A percentile compares a stretch with the other conserved stretches of the same genome.
phyloP scores from a whole-genome alignment of 2,113 vertebrate genomes.

The Tautogolabrus adspersus region DNA sequence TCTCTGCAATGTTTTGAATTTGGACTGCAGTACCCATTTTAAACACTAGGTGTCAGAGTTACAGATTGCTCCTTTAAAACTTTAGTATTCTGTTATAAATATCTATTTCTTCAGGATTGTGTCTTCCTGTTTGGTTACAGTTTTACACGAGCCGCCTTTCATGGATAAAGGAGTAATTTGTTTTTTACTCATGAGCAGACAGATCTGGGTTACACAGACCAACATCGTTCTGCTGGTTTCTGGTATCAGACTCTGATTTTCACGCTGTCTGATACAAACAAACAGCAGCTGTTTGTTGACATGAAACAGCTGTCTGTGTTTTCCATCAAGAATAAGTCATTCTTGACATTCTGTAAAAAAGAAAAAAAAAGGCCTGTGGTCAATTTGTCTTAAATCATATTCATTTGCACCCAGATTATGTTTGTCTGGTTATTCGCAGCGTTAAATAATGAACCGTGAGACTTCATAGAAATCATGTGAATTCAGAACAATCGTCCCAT shows the following conservation, averaged over 20 bases:
- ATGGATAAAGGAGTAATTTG: no score
- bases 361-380: not conserved
- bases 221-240: not conserved
- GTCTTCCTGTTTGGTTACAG: no score
- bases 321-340: not conserved
- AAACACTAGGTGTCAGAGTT: no score
- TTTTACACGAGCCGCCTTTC: no score
- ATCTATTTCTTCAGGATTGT: no score
- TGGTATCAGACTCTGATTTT: slow-evolving; percentile 1
- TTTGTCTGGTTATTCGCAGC: not conserved
- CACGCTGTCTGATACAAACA: slow-evolving; percentile 19
- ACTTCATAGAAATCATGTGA: slow-evolving; percentile 45
- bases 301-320: not conserved
- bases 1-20: no score
- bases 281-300: not conserved
- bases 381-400: not conserved
- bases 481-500: slow-evolving; percentile 23
- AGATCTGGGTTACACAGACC: not conserved
- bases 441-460: slow-evolving; percentile 2
- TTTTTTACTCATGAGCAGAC: no score
- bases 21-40: no score
- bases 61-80: no score
- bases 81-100: no score
- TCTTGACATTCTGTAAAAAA: not conserved
- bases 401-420: slow-evolving; percentile 17